phyloP scores from a whole-genome alignment of 2,797 vertebrate species.

The Notamacropus eugenii region DNA sequence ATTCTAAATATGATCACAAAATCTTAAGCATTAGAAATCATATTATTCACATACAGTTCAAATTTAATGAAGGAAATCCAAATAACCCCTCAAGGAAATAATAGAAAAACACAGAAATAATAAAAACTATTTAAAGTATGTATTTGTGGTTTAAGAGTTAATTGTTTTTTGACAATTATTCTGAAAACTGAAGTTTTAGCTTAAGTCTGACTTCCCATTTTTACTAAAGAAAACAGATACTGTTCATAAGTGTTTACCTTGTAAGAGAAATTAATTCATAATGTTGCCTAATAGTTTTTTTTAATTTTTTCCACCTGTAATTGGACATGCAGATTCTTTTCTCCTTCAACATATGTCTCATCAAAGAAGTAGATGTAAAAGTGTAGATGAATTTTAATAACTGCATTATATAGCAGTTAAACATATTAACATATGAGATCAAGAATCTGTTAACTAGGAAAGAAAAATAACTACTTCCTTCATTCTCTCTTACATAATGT shows the following conservation, averaged over 20 bases:
- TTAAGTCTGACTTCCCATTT: background rate
- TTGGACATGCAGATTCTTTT: slow-evolving; percentile 26
- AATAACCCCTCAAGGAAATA: slow-evolving; percentile 11
- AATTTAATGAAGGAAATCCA: slow-evolving; percentile 7
- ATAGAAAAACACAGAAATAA: slow-evolving; percentile 10
- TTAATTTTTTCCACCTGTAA: slow-evolving; percentile 35
- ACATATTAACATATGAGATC: too few species aligned
- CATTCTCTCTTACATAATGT: too few species aligned
- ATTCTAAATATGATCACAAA: too few species aligned
- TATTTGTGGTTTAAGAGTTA: slow-evolving; percentile 32
- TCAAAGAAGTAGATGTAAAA: too few species aligned
- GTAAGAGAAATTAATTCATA: background rate
- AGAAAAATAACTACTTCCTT: too few species aligned
- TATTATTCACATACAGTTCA: slow-evolving; percentile 14
- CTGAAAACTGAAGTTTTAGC: slow-evolving; percentile 2
- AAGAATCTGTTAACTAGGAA: too few species aligned
- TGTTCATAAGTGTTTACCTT: slow-evolving; percentile 8
- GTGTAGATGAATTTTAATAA: too few species aligned
- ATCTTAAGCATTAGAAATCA: background rate
- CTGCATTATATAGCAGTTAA: too few species aligned
- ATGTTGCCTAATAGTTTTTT: slow-evolving; percentile 25
- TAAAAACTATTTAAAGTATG: slow-evolving; percentile 14
- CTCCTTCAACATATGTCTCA: background rate
- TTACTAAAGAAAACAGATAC: too few species aligned
- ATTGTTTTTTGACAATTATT: background rate